Evolutionary conservation across 2,888 invertebrate species (phyloP).

Genomic region (Actias luna): DNA sequence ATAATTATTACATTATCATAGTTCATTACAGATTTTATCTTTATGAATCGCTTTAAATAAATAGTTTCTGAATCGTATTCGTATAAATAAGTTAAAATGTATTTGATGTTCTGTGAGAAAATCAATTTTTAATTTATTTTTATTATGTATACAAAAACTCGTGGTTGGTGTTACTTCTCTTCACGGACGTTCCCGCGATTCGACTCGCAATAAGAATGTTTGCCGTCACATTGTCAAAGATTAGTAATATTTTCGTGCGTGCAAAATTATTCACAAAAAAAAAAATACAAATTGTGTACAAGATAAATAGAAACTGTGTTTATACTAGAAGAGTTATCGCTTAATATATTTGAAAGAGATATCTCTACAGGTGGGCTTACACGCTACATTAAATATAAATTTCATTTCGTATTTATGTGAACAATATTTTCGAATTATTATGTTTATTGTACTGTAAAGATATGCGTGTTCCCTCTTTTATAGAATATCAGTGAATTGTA

Average conservation of each 20-base stretch:
- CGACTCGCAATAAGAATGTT: constrained; percentile 41
- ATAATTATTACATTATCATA: neutral
- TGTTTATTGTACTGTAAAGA: too few species aligned
- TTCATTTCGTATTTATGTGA: neutral
- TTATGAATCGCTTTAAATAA: neutral
- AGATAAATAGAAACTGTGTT: neutral
- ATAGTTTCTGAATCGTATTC: neutral
- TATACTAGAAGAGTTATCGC: neutral
- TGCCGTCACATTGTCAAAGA: constrained; percentile 37
- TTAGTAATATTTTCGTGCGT: constrained; percentile 47
- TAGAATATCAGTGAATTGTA: too few species aligned
- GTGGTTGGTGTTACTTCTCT: constrained; percentile 34
- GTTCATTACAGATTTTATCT: neutral
- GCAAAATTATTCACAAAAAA: constrained; percentile 30
- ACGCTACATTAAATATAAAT: neutral
- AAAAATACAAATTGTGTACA: neutral
- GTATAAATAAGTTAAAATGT: neutral
- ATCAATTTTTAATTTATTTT: constrained; percentile 8
- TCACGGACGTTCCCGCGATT: constrained; percentile 46
- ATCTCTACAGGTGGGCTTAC: neutral
- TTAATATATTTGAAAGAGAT: neutral
- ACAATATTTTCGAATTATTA: too few species aligned
- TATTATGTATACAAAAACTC: constrained; percentile 10
- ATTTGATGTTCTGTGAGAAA: constrained; percentile 6
- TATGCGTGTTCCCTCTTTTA: too few species aligned